Base-by-base conservation (phyloP, 2,888 invertebrate genomes). In the Scotopteryx bipunctaria region DNA sequence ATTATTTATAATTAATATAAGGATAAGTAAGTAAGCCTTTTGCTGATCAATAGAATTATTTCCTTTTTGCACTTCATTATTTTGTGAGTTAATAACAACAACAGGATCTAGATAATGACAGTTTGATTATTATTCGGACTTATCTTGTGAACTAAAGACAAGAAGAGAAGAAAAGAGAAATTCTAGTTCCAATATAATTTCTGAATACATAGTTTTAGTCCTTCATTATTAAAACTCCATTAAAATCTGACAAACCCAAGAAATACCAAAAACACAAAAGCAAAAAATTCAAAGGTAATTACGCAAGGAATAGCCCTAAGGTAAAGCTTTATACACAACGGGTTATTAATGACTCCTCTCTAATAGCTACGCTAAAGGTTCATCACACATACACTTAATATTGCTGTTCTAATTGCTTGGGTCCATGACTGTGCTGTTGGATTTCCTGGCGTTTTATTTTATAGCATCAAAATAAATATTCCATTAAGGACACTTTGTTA, bases 391-490 rank as follows among this genome's bases (percentile, higher is more conserved):
- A 45, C 47, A 41, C 36, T 41, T 54, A 36, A 27, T 55, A 58
- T 55, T 48, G 58, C 52, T 50, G 56, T 61, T 61, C 58, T 61
- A 61, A 61, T 61, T 61, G 55, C 58, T 56, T 50, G n/a, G 31
- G 31, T 44, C 46, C 45, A 53, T 50, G 50, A 33, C 19, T 47
- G 40, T 15, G 25, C 25, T 21, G 48, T 32, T 29, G 11, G 19
- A 45, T 52, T 55, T 61, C 56, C 54, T 54, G 58, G n/a, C n/a
- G n/a, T n/a, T n/a, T 14, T 44, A 32, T 50, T 49, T 57, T 56
- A 57, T 41, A 25, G 36, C 40, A 47, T 9, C 37, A 52, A 42
- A 47, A 47, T 53, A 50, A 44, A 53, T 35, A 31, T 17, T 38
- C 29, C 23, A 36, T 36, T 57, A 31, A 41, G 21, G 25, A 29